Percentiles rank a stretch among this genome's conserved stretches.
These are phyloP conservation scores for Nymphalis c-album DNA, from an alignment of 2,888 invertebrate species.

Conservation along the genomic window DNA sequence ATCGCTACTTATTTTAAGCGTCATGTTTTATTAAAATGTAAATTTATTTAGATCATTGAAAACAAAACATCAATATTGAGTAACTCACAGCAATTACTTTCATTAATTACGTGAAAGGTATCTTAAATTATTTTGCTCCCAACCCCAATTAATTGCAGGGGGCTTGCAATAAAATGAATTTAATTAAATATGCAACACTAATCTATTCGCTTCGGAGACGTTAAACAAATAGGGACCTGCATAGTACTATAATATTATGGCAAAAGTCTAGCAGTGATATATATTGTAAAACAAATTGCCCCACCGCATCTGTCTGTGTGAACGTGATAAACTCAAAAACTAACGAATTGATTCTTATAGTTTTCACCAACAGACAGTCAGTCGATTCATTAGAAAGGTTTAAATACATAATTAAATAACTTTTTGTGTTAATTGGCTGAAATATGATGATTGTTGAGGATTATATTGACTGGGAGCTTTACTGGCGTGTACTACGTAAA, in stretches of 20 bases:
- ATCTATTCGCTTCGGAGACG: conserved; percentile 51
- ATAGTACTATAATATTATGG: not conserved
- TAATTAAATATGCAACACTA: conserved; percentile 62
- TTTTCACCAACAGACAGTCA: too few relatives aligned
- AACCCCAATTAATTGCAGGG: conserved; percentile 43
- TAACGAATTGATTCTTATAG: too few relatives aligned
- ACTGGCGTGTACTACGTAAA: too few relatives aligned
- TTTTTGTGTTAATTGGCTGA: too few relatives aligned
- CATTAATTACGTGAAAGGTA: conserved; percentile 16
- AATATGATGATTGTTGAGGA: too few relatives aligned
- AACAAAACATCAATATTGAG: conserved; percentile 5
- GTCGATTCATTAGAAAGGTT: too few relatives aligned
- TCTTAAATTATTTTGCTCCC: conserved; percentile 25
- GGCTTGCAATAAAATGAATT: conserved; percentile 49
- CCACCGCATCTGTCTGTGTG: too few relatives aligned
- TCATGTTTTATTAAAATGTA: not conserved
- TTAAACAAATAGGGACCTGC: conserved; percentile 43
- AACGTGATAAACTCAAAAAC: too few relatives aligned
- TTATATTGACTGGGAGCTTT: too few relatives aligned
- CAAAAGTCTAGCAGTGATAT: not conserved
- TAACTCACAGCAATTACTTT: conserved; percentile 3
- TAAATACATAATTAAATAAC: too few relatives aligned
- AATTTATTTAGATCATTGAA: conserved; percentile 1
- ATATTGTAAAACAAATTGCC: too few relatives aligned
- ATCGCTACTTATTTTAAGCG: not conserved